A percentile compares a stretch with the other conserved stretches of the same genome.
These are phyloP conservation scores for Brachystomella parvula DNA, from an alignment of 1,140 invertebrate genomes.

Conservation along the genomic window DNA sequence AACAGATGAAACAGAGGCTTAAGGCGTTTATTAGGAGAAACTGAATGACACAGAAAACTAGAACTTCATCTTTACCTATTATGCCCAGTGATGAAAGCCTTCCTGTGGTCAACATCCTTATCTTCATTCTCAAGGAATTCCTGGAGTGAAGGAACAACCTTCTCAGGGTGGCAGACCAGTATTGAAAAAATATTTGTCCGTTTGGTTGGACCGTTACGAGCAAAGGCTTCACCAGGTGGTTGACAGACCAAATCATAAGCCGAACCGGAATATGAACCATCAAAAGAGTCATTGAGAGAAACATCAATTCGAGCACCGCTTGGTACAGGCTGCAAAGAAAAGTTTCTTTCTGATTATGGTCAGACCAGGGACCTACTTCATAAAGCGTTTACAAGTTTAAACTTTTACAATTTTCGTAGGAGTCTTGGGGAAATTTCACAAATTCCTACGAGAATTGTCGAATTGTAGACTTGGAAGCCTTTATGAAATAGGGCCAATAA, in stretches of 20 bases:
- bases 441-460: neutral
- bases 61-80: constrained; percentile 60
- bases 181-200: constrained; percentile 79
- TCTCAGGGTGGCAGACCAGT: constrained; percentile 72
- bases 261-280: constrained; percentile 91
- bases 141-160: constrained; percentile 62
- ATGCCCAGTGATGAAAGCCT: constrained; percentile 79
- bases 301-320: constrained; percentile 86
- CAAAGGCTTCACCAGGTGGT: constrained; percentile 56
- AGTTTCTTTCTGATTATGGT: too few species aligned
- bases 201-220: constrained; percentile 70
- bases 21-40: too few species aligned
- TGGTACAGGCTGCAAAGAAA: constrained; percentile 56
- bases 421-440: neutral
- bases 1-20: too few species aligned
- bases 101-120: constrained; percentile 62
- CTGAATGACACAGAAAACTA: too few species aligned
- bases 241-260: constrained; percentile 77
- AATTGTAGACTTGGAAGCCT: constrained; percentile 3
- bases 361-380: constrained; percentile 15
- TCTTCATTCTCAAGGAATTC: constrained; percentile 68
- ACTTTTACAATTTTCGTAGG: neutral
- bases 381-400: constrained; percentile 1
- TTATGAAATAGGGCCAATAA: neutral
- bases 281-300: constrained; percentile 87